Percentiles rank a stretch among this genome's conserved stretches.
These are phyloP conservation scores for Reticulitermes speratus DNA, from an alignment of 1,140 invertebrate species.

Conservation along the genomic window DNA sequence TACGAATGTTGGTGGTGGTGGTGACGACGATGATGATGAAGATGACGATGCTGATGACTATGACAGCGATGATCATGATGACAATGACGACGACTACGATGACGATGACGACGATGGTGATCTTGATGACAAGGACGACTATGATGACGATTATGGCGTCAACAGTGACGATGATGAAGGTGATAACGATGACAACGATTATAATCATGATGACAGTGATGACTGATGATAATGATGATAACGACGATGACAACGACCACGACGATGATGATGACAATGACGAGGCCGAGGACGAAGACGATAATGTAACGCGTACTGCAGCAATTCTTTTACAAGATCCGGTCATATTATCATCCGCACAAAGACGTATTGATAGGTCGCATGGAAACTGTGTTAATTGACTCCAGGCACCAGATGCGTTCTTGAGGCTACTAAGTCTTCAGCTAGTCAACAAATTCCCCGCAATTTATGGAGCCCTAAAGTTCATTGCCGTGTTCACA, in stretches of 20 bases:
- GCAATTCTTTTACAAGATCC: too few species aligned
- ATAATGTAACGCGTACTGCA: too few species aligned
- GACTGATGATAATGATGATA: background rate
- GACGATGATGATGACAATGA: background rate
- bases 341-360: too few species aligned
- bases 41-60: background rate
- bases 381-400: too few species aligned
- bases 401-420: too few species aligned
- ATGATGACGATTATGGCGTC: background rate
- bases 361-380: too few species aligned
- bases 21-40: background rate
- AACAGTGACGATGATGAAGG: background rate
- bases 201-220: background rate
- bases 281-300: background rate
- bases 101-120: background rate
- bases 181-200: background rate
- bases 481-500: too few species aligned
- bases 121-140: background rate
- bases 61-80: background rate
- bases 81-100: background rate
- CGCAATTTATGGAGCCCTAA: too few species aligned
- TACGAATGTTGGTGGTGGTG: background rate
- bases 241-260: background rate
- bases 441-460: too few species aligned
- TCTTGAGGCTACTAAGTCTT: too few species aligned